These are phyloP conservation scores for Microtus ochrogaster DNA, from an alignment of 2,113 vertebrate species.

Conservation along the genomic window DNA sequence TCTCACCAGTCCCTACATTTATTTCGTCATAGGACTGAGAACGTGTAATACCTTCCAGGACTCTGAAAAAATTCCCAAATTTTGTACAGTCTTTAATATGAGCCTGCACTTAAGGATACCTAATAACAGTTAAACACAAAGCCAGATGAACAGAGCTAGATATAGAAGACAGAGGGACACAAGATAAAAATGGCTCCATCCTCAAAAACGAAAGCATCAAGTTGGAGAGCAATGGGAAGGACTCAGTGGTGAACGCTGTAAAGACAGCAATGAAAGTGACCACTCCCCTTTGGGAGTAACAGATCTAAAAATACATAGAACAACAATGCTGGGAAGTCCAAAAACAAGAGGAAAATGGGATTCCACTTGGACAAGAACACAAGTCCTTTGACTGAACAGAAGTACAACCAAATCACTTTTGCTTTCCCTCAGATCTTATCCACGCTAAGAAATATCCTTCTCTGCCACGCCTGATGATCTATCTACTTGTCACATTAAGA, in stretches of 20 bases:
- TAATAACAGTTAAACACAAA: not conserved
- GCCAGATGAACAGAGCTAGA: not conserved
- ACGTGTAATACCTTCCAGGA: not conserved
- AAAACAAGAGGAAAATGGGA: not conserved
- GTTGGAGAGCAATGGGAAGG: conserved; percentile 21
- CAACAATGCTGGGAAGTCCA: not conserved
- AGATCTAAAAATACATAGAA: not conserved
- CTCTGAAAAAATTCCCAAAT: not conserved
- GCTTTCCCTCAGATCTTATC: not conserved
- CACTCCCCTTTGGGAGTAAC: not conserved
- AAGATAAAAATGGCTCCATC: not conserved
- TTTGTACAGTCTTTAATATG: conserved; percentile 19
- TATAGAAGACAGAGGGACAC: not conserved
- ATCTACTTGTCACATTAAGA: not conserved
- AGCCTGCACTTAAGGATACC: not conserved
- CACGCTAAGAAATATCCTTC: not conserved
- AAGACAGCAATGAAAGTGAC: not conserved
- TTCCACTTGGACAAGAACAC: not conserved
- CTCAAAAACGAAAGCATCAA: not conserved
- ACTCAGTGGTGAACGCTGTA: not conserved
- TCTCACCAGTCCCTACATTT: not conserved
- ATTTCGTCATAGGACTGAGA: not conserved
- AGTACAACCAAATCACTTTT: not conserved
- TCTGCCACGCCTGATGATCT: conserved; percentile 6
- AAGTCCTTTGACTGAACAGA: not conserved